Evolutionary conservation across 1,140 invertebrate species (phyloP).

Genomic region (Aphelinus atriplicis): DNA sequence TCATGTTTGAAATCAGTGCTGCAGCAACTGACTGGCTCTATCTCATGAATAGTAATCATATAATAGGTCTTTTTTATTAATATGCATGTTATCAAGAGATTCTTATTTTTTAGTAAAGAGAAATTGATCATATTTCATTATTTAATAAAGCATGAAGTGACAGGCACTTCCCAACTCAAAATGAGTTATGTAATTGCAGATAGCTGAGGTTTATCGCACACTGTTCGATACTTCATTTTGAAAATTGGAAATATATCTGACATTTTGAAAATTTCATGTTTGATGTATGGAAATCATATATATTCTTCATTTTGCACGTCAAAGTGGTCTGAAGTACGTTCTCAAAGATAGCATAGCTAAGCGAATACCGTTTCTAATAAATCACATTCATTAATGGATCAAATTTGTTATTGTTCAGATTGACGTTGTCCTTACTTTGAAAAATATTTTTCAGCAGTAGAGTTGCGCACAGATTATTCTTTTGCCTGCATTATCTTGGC

Average conservation of each 20-base stretch:
- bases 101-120: conserved; percentile 47
- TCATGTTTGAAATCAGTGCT: conserved; percentile 48
- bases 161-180: conserved; percentile 47
- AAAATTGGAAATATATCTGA: conserved; percentile 44
- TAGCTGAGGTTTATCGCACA: conserved; percentile 16
- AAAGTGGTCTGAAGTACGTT: conserved; percentile 4
- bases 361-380: conserved; percentile 34
- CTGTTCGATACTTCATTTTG: conserved; percentile 34
- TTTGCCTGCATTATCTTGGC: conserved; percentile 22
- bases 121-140: conserved; percentile 45
- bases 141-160: conserved; percentile 53
- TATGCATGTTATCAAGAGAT: conserved; percentile 44
- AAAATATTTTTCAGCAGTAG: conserved; percentile 16
- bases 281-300: conserved; percentile 4
- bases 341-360: conserved; percentile 12
- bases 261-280: background rate
- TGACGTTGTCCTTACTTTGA: conserved; percentile 18
- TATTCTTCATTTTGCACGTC: conserved; percentile 13
- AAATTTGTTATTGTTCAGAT: conserved; percentile 7
- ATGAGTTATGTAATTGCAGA: conserved; percentile 33
- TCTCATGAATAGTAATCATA: conserved; percentile 19
- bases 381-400: conserved; percentile 3
- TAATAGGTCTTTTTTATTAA: conserved; percentile 26
- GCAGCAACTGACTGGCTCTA: conserved; percentile 44
- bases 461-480: conserved; percentile 5